phyloP scores from a whole-genome alignment of 2,888 invertebrate genomes.

The Clusia tigrina region DNA sequence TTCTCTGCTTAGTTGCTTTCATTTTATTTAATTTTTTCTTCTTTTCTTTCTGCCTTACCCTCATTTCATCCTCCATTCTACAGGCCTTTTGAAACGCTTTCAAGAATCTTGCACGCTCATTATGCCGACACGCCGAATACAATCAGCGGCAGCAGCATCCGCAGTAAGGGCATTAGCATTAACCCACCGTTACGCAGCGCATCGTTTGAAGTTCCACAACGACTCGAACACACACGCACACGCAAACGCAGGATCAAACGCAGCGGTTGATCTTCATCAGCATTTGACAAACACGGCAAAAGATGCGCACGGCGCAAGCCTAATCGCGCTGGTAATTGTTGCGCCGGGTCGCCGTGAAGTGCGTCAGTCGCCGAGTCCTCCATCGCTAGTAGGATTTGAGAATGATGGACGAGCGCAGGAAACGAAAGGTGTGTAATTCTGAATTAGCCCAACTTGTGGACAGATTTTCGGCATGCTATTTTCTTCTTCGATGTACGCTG shows the following conservation, averaged over 20 bases:
- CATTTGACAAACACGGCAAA: conserved; percentile 1
- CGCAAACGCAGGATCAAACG: conserved; percentile 2
- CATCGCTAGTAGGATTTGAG: conserved; percentile 41
- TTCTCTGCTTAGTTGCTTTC: too few species aligned
- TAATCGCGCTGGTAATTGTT: conserved; percentile 14
- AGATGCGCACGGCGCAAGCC: background rate
- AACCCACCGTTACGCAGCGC: background rate
- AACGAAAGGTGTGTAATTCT: conserved; percentile 55
- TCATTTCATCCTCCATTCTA: too few species aligned
- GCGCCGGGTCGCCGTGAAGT: conserved; percentile 1
- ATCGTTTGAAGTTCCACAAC: conserved; percentile 3
- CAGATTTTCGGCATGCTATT: conserved; percentile 26
- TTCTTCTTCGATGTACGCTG: too few species aligned
- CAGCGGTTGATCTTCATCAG: conserved; percentile 1
- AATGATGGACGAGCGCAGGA: conserved; percentile 30
- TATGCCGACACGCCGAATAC: background rate
- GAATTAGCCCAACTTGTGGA: conserved; percentile 54
- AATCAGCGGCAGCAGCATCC: background rate
- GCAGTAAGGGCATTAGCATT: background rate
- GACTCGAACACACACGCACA: too few species aligned
- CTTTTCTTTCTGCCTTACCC: too few species aligned
- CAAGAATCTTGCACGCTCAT: conserved; percentile 4
- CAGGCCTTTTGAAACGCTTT: background rate
- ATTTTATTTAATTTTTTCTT: too few species aligned
- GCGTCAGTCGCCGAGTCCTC: conserved; percentile 24